phyloP scores from a whole-genome alignment of 1,140 invertebrate genomes.

The Microplitis demolitor region DNA sequence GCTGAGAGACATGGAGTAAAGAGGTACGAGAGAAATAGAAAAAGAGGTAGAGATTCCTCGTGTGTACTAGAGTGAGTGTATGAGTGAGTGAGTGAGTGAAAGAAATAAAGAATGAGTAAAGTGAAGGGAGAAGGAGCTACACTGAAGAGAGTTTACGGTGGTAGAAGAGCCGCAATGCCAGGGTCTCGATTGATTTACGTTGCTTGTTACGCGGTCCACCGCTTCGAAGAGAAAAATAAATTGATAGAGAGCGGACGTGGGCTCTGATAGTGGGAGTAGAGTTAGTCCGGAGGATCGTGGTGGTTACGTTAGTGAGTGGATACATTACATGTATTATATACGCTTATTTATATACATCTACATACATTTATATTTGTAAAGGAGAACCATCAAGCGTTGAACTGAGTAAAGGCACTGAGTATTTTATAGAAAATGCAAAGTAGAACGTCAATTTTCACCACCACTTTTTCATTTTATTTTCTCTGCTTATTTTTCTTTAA shows the following conservation, averaged over 20 bases:
- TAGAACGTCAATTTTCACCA: conserved; percentile 8
- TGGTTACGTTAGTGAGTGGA: background rate
- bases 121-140: background rate
- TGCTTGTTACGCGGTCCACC: conserved; percentile 61
- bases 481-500: background rate
- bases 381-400: too few species aligned
- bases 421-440: conserved; percentile 31
- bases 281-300: conserved; percentile 20
- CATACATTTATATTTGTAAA: background rate
- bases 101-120: conserved; percentile 5
- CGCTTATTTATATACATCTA: background rate
- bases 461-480: conserved; percentile 1
- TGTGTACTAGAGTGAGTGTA: too few species aligned
- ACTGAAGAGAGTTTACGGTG: conserved; percentile 5
- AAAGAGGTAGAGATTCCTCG: too few species aligned
- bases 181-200: conserved; percentile 60
- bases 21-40: too few species aligned
- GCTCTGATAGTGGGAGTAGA: conserved; percentile 35
- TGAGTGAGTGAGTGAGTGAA: background rate
- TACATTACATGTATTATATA: conserved; percentile 3
- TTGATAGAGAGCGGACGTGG: conserved; percentile 51
- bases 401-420: background rate
- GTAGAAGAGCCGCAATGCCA: conserved; percentile 50
- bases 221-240: conserved; percentile 60
- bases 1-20: too few species aligned